Base-by-base conservation (phyloP, 2,797 vertebrate genomes). In the Poecilia wingei region DNA sequence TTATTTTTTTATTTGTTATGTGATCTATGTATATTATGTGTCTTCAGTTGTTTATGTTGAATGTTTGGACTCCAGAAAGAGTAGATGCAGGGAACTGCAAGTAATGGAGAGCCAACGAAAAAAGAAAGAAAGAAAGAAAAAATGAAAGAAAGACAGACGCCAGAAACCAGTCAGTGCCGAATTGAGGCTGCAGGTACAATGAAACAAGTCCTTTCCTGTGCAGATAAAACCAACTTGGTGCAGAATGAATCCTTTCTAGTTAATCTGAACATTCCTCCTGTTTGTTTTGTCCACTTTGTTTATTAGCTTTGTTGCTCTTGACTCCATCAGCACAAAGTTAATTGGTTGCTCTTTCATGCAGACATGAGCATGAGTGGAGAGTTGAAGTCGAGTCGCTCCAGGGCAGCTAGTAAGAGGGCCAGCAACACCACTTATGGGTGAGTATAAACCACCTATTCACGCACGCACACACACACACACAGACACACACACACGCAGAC, bases 311-410 rank as follows among this genome's bases (percentile, higher is more conserved):
- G 36, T 64, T 81, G 46, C 75, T 77, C 71, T 81, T 76, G 72
- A 45, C 68, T 86, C 71, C 85, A 75, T 88, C 73, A 61, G 70
- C 82, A 46, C 69, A 78, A 87, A 82, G 77, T 86, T 91, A 88
- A 92, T 86, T 88, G 82, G 72, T 81, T 88, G 76, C 77, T 91
- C 81, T 89, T 91, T 83, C 68, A 47, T 83, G 80, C 94, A 96
- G 96, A 96, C 92, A 95, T 91, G 92, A 96, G 88, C 92, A 96
- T 96, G 95, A 96, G 94, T 87, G 95, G 95, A 90, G 95, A 96
- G 85, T 88, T 96, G 91, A 96, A 96, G 90, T 93, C 95, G 79
- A 92, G 93, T 86, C 95, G 95, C 82, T 93, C 95, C 87, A 95
- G 94, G 92, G 92, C 92, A 83, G 89, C 91, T 6, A 95, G 90